phyloP scores from a whole-genome alignment of 2,888 invertebrate genomes.

The Cataglyphis albicans region DNA sequence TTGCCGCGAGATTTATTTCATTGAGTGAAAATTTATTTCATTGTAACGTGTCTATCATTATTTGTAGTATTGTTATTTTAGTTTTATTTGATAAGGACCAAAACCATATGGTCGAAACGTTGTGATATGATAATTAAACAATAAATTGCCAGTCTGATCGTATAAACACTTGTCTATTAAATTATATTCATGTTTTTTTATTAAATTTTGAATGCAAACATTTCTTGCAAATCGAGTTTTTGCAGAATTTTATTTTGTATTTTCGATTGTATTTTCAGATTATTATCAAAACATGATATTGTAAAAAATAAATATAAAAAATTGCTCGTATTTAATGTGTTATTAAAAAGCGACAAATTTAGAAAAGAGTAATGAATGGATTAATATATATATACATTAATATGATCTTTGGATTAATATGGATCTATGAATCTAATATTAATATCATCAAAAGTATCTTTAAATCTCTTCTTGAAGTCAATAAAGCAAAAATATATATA shows the following conservation, averaged over 20 bases:
- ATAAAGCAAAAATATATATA: constrained; percentile 30
- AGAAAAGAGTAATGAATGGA: neutral
- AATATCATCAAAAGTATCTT: constrained; percentile 30
- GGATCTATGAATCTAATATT: neutral
- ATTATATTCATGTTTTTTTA: constrained; percentile 1
- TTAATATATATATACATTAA: neutral
- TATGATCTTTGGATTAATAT: neutral
- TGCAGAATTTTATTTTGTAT: neutral
- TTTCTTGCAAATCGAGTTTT: constrained; percentile 3
- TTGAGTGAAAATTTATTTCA: too few species aligned
- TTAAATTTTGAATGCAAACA: neutral
- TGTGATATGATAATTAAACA: too few species aligned
- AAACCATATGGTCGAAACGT: too few species aligned
- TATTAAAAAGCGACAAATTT: constrained; percentile 14
- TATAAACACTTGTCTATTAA: too few species aligned
- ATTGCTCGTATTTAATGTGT: neutral
- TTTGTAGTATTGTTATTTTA: too few species aligned
- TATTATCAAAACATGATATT: neutral
- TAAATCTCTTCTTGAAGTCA: constrained; percentile 30
- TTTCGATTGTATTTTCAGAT: neutral
- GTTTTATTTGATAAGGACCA: too few species aligned
- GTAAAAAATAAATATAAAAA: constrained; percentile 11
- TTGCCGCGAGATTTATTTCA: too few species aligned
- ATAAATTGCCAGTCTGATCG: too few species aligned
- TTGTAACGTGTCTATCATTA: too few species aligned